phyloP scores from a whole-genome alignment of 2,797 vertebrate species.

The Microchirus variegatus region DNA sequence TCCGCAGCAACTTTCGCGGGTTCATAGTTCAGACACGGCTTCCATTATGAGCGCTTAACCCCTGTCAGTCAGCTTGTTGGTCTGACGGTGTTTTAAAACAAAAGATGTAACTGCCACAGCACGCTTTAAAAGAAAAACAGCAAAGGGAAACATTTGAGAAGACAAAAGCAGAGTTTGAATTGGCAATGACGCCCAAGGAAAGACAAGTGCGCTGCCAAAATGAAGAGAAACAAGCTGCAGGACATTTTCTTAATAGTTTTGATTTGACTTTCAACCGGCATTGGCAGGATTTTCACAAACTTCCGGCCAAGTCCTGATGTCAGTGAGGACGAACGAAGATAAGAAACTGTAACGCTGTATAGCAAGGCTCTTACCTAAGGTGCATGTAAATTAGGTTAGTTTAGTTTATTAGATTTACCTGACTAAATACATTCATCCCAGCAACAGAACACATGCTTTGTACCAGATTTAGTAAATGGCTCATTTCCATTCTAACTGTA shows the following conservation, averaged over 20 bases:
- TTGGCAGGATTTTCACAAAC: slow-evolving; percentile 41
- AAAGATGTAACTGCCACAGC: background rate
- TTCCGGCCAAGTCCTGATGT: slow-evolving; percentile 32
- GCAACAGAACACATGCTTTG: no score
- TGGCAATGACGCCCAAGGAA: slow-evolving; percentile 8
- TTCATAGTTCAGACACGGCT: slow-evolving; percentile 37
- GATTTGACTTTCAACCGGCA: slow-evolving; percentile 44
- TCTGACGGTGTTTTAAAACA: slow-evolving; percentile 1
- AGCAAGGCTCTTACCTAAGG: slow-evolving; percentile 2
- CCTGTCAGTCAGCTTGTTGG: slow-evolving; percentile 16
- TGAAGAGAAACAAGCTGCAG: slow-evolving; percentile 39
- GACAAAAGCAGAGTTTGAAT: slow-evolving; percentile 34
- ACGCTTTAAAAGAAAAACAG: slow-evolving; percentile 12
- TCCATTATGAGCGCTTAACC: slow-evolving; percentile 16
- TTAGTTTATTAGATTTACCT: no score
- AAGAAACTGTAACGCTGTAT: slow-evolving; percentile 4
- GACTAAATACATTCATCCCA: no score
- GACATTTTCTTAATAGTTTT: slow-evolving; percentile 54
- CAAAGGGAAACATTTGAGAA: slow-evolving; percentile 22
- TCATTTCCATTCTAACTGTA: no score
- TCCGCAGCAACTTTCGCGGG: slow-evolving; percentile 17
- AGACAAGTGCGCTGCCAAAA: slow-evolving; percentile 35
- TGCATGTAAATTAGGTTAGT: no score
- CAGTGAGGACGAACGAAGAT: slow-evolving; percentile 30
- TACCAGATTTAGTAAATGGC: no score